Evolutionary conservation across 2,113 vertebrate genomes (phyloP).

Genomic region (Corythoichthys haematopterus): DNA sequence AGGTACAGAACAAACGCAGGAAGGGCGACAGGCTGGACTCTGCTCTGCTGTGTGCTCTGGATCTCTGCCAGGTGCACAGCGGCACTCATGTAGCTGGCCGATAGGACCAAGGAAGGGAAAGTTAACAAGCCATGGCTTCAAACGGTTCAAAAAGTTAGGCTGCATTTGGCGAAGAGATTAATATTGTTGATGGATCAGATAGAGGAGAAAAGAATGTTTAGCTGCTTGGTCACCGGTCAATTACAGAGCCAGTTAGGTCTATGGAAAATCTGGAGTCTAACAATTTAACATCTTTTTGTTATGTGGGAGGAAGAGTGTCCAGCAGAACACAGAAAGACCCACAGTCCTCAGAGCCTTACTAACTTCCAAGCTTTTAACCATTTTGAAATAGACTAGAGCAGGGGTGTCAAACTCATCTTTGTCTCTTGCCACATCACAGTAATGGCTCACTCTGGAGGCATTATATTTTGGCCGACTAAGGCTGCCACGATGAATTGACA

Average conservation of each 20-base stretch:
- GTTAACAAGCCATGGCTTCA: constrained; percentile 23
- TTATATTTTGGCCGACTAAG: too few relatives aligned
- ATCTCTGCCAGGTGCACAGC: constrained; percentile 58
- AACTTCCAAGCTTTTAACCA: too few relatives aligned
- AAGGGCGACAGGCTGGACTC: constrained; percentile 64
- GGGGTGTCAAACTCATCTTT: too few relatives aligned
- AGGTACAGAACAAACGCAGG: constrained; percentile 77
- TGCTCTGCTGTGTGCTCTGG: constrained; percentile 62
- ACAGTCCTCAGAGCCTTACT: background rate
- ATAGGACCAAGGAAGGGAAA: constrained; percentile 36
- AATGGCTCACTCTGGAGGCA: too few relatives aligned
- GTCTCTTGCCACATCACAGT: too few relatives aligned
- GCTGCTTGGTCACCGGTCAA: background rate
- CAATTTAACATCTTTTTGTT: background rate
- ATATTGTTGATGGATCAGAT: constrained; percentile 1
- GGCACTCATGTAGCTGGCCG: constrained; percentile 38
- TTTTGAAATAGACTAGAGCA: too few relatives aligned
- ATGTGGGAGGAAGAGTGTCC: background rate
- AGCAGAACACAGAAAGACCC: background rate
- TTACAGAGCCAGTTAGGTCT: background rate
- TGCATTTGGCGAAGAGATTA: background rate
- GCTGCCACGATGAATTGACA: too few relatives aligned
- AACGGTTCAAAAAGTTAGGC: background rate
- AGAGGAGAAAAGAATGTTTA: too few relatives aligned
- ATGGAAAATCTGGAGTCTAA: background rate